Conservation (phyloP, 2,888 invertebrate genomes). For the Eilema caniola region DNA sequence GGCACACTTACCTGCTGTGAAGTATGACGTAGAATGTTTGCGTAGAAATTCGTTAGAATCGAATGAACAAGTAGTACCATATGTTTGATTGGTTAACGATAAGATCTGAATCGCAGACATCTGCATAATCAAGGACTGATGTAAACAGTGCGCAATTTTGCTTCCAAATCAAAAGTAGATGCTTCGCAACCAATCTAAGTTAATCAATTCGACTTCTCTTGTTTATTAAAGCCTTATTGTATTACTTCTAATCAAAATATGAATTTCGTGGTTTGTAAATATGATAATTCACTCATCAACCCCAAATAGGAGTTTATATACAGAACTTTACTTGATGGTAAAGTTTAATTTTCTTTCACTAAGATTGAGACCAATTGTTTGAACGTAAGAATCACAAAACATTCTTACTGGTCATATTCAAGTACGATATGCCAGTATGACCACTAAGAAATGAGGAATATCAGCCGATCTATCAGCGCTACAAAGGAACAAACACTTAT, state of each 20-base stretch:
- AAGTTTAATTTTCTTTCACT: too few species aligned
- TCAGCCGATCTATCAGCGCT: too few species aligned
- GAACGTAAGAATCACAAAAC: too few species aligned
- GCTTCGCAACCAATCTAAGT: slow-evolving; percentile 1
- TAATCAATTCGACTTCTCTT: neutral
- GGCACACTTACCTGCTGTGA: too few species aligned
- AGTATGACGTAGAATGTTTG: neutral
- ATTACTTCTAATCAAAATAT: neutral
- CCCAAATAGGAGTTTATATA: neutral
- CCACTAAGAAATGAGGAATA: too few species aligned
- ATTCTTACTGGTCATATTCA: too few species aligned
- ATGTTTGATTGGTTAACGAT: slow-evolving; percentile 4
- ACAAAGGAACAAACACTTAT: too few species aligned
- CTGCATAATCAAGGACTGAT: slow-evolving; percentile 8
- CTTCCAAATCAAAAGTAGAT: neutral
- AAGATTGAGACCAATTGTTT: too few species aligned
- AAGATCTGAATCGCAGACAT: slow-evolving; percentile 4
- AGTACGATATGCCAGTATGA: too few species aligned
- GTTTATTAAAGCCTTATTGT: neutral
- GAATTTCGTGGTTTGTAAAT: too few species aligned
- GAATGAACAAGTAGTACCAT: slow-evolving; percentile 1
- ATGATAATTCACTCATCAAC: neutral
- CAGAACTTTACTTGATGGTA: too few species aligned
- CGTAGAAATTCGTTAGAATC: neutral
- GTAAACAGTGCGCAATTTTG: neutral